Base-by-base conservation (phyloP, 2,888 invertebrate genomes). In the Chironomus tentans region DNA sequence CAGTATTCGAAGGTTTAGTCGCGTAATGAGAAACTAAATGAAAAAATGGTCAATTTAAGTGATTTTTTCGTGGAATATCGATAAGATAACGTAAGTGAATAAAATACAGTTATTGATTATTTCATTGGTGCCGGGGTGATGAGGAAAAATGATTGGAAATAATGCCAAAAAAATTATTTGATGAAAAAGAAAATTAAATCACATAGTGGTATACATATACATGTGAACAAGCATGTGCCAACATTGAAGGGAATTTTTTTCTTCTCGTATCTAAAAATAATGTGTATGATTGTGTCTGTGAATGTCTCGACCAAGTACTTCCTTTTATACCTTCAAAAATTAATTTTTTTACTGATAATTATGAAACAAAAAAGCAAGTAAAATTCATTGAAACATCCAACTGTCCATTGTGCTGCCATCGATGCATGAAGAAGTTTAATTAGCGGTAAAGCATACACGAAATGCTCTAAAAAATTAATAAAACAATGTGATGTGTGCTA, bases 41-140 rank as follows among this genome's bases (percentile, higher is more conserved):
- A 68, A 70, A 46, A 70, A 61, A 61, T 62, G 72, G 50, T 15
- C 72, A 21, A 18, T 50, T 46, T 38, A 46, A 72, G 72, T 72
- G 46, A 62, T 50, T 72, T 21, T 61, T 61, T n/a, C 46, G 18
- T 62, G 72, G 62, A 72, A 38, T 61, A 13, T 18, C 28, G 72
- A 72, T 72, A 72, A 72, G 61, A 24, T 24, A 72, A 13, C 38
- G 72, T 72, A 38, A 72, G 72, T 72, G 38, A 28, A 72, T 72
- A 61, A 15, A 38, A 46, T 21, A 21, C 21, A 65, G 21, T 65
- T 38, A 38, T 38, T 65, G 22, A 10, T 65, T 22, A 65, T 22
- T 65, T 65, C 13, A 65, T 38, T 38, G 38, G 38, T 38, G 38
- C 38, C 38, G 24, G 22, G 22, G 0, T 21, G 65, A 4, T 21